Evolutionary conservation across 2,797 vertebrate species (phyloP).

Genomic region (Margarornis squamiger): DNA sequence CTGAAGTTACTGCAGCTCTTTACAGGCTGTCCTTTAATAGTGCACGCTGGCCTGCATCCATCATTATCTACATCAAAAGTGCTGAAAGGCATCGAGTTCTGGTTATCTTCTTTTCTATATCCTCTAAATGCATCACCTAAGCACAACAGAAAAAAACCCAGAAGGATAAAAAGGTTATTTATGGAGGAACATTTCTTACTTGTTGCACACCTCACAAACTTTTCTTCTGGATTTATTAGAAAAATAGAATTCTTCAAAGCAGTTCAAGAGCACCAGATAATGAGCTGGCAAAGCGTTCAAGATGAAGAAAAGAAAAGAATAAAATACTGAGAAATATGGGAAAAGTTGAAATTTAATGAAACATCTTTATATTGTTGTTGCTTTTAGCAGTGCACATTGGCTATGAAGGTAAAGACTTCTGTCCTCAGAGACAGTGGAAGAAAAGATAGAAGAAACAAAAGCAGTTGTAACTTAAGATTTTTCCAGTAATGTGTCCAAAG

Average conservation of each 20-base stretch:
- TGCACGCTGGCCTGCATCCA: conserved; percentile 84
- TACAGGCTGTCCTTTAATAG: conserved; percentile 75
- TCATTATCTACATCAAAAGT: conserved; percentile 89
- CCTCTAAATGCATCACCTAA: conserved; percentile 91
- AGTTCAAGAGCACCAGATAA: background rate
- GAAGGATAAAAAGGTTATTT: background rate
- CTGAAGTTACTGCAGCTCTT: conserved; percentile 87
- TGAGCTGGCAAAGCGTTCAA: background rate
- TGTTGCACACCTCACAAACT: background rate
- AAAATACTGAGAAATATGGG: background rate
- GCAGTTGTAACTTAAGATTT: background rate
- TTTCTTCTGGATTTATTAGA: background rate
- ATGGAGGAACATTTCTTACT: background rate
- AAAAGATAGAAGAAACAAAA: background rate
- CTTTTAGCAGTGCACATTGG: background rate
- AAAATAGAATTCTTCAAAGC: background rate
- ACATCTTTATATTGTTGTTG: background rate
- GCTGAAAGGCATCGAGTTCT: conserved; percentile 90
- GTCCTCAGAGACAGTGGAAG: background rate
- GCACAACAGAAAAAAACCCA: background rate
- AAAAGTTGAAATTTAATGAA: background rate
- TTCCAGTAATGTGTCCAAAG: background rate
- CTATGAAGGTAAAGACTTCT: background rate
- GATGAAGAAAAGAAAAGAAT: background rate
- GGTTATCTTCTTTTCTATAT: conserved; percentile 86